Conservation (phyloP, 1,140 invertebrate genomes). For the Octopus bimaculoides region DNA sequence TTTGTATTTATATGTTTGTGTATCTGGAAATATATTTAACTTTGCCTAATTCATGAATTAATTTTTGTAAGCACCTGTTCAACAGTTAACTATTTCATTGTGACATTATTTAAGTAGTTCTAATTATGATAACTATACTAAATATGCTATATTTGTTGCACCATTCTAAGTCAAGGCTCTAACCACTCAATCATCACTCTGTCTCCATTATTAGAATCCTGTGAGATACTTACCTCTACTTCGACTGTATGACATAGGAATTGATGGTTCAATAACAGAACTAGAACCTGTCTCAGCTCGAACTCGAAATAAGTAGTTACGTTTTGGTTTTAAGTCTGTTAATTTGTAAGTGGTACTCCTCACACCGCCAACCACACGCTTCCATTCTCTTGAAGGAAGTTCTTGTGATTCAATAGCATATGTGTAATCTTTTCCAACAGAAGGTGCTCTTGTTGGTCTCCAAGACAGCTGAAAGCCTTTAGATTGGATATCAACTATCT, state of each 20-base stretch:
- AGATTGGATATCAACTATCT: constrained; percentile 41
- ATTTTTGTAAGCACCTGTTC: too few species aligned
- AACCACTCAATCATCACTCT: too few species aligned
- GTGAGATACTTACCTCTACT: constrained; percentile 32
- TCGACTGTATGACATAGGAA: constrained; percentile 39
- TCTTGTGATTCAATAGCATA: constrained; percentile 44
- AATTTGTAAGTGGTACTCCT: constrained; percentile 40
- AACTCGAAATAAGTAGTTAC: constrained; percentile 96
- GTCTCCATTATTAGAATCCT: too few species aligned
- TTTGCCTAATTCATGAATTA: too few species aligned
- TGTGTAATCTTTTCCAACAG: constrained; percentile 30
- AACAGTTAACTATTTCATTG: too few species aligned
- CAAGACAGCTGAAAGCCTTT: constrained; percentile 39
- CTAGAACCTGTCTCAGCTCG: constrained; percentile 92
- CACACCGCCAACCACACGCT: constrained; percentile 33
- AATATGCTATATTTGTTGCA: too few species aligned
- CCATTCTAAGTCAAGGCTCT: too few species aligned
- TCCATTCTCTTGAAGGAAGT: constrained; percentile 37
- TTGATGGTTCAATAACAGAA: constrained; percentile 36
- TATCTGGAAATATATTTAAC: too few species aligned
- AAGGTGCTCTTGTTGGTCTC: constrained; percentile 27
- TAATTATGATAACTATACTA: too few species aligned
- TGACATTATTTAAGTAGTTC: too few species aligned
- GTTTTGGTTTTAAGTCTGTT: constrained; percentile 81
- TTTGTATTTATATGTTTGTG: too few species aligned